phyloP scores from a whole-genome alignment of 1,140 invertebrate species.

The Aricia agestis region DNA sequence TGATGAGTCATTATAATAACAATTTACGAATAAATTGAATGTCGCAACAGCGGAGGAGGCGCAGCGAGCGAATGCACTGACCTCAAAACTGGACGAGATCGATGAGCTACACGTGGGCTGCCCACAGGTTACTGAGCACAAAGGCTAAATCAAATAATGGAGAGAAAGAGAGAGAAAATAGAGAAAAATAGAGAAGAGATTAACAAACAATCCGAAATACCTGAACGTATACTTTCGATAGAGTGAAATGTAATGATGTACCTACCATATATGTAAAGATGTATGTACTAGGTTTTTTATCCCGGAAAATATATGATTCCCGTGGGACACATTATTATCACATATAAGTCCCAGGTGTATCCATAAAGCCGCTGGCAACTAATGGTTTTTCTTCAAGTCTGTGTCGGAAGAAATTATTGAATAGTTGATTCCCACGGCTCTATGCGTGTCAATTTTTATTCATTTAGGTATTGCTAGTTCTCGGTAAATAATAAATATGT shows the following conservation, averaged over 20 bases:
- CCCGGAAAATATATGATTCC: background rate
- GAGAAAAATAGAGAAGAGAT: too few relatives aligned
- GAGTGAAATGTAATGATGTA: background rate
- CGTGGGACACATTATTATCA: background rate
- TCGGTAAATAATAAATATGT: background rate
- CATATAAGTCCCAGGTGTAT: background rate
- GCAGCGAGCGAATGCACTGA: slow-evolving; percentile 26
- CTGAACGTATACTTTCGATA: too few relatives aligned
- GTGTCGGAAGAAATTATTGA: background rate
- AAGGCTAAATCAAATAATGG: background rate
- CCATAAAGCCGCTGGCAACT: background rate
- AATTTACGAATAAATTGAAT: slow-evolving; percentile 10
- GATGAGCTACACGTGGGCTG: slow-evolving; percentile 23
- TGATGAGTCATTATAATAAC: slow-evolving; percentile 10
- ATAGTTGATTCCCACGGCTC: background rate
- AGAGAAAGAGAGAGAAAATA: too few relatives aligned
- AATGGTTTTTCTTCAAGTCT: background rate
- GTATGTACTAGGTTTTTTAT: too few relatives aligned
- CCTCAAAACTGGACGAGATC: slow-evolving; percentile 29
- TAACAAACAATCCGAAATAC: too few relatives aligned
- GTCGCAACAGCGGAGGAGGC: background rate
- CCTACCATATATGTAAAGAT: too few relatives aligned
- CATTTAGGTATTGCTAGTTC: background rate
- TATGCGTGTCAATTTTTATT: background rate
- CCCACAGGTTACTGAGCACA: background rate